Base-by-base conservation (phyloP, 53 echinoderm and acorn worm genomes). In the Temnopleurus reevesii region DNA sequence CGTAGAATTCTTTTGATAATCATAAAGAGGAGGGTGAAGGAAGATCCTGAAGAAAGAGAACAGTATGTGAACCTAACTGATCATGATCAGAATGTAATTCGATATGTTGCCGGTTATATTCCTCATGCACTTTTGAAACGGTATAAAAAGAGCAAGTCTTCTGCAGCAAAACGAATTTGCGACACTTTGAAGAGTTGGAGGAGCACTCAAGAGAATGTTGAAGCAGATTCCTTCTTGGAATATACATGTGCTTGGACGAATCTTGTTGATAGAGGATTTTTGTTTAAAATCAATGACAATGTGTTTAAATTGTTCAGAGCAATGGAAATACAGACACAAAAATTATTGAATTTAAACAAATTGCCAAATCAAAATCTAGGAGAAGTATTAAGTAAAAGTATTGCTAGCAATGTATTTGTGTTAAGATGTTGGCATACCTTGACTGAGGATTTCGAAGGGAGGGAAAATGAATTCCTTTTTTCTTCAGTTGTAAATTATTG, bases 81-180 rank as follows among this genome's bases (percentile, higher is more conserved):
- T 10, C 76, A 76, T 34, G 76, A 76, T 18, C 76, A 76, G 19
- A 76, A 76, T 19, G 76, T 76, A 12, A 76, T 76, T 31, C 23
- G 76, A 76, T 76, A 76, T 76, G 76, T 31, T 8, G 76, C 76
- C 12, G 76, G 76, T 29, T 76, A 76, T 34, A 76, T 76, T 76
- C 76, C 76, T 76, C 76, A 76, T 76, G 76, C 76, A 12, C 76
- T 76, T 28, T 5, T 76, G 36, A 76, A 76, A 34, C 26, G 76
- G 34, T 76, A 76, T 76, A 29, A 2, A 0, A 76, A 76, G 31
- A 8, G 31, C 8, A 76, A 6, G 8, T 76, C 76, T 12, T 29
- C 8, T 7, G 31, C 26, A 76, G 76, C 76, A 2, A 76, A 28
- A 8, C 8, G 18, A 76, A 29, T 76, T 76, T 31, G 26, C 30